These are phyloP conservation scores for Apotomis turbidana DNA, from an alignment of 2,888 invertebrate genomes.

Conservation along the genomic window DNA sequence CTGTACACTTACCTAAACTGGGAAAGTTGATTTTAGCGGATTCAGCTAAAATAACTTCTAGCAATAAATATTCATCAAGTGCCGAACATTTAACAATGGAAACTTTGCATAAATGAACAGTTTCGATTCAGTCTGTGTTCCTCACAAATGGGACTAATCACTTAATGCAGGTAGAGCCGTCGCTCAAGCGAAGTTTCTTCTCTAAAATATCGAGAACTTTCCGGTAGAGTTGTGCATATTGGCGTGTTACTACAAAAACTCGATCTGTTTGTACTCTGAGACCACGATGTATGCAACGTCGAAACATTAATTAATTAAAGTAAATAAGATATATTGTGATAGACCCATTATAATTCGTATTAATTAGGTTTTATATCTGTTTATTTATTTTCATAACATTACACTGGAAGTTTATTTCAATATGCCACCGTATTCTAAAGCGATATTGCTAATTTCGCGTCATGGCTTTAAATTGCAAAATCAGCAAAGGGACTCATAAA, in stretches of 20 bases:
- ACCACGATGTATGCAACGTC: background rate
- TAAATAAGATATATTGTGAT: too few relatives aligned
- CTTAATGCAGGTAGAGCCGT: slow-evolving; percentile 71
- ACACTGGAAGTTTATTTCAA: too few relatives aligned
- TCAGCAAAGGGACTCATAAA: too few relatives aligned
- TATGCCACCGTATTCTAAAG: too few relatives aligned
- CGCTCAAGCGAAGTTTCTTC: slow-evolving; percentile 53
- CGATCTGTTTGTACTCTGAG: background rate
- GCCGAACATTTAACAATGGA: slow-evolving; percentile 38
- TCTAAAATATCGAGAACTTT: slow-evolving; percentile 75
- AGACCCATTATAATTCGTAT: too few relatives aligned
- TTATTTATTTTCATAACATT: too few relatives aligned
- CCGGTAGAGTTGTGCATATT: slow-evolving; percentile 29
- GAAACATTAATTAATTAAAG: too few relatives aligned
- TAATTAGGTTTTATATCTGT: too few relatives aligned
- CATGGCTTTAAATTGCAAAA: too few relatives aligned
- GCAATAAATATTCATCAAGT: slow-evolving; percentile 38
- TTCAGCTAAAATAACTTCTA: slow-evolving; percentile 10
- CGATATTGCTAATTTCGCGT: too few relatives aligned
- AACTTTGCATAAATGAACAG: slow-evolving; percentile 39
- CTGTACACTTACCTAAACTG: too few relatives aligned
- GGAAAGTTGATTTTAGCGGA: too few relatives aligned
- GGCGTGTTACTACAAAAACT: slow-evolving; percentile 18
- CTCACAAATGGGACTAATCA: slow-evolving; percentile 80
- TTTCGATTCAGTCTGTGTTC: slow-evolving; percentile 61